Conservation (phyloP, 2,113 vertebrate species). For the Lophochroa leadbeateri region DNA sequence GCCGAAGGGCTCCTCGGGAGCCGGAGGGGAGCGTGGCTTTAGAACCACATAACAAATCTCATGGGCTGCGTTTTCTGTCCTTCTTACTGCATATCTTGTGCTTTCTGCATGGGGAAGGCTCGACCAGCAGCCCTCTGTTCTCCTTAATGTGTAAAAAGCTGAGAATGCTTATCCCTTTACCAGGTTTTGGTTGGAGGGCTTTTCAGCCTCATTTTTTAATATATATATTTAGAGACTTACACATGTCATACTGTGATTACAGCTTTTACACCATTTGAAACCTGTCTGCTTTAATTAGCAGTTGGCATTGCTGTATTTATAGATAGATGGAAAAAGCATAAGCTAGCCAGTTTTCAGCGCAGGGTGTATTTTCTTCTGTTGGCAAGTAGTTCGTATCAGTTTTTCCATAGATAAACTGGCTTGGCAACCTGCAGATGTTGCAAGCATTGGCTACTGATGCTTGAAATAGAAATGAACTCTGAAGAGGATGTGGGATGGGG, state of each 20-base stretch:
- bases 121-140: background rate
- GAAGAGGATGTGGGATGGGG: background rate
- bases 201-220: background rate
- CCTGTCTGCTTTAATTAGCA: slow-evolving; percentile 25
- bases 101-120: background rate
- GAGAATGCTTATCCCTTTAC: background rate
- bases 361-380: background rate
- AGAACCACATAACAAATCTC: background rate
- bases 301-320: background rate
- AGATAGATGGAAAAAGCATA: background rate
- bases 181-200: background rate
- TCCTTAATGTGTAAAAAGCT: background rate
- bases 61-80: background rate
- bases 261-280: slow-evolving; percentile 9
- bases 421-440: slow-evolving; percentile 62
- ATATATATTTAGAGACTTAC: background rate
- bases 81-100: background rate
- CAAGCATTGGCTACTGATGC: slow-evolving; percentile 42
- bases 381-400: background rate
- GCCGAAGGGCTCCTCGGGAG: background rate
- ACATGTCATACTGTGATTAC: background rate
- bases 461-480: slow-evolving; percentile 56
- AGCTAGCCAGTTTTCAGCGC: background rate
- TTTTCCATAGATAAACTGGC: slow-evolving; percentile 19
- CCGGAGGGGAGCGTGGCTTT: background rate